These are phyloP conservation scores for Todus mexicanus DNA, from an alignment of 2,797 vertebrate species.

Conservation along the genomic window DNA sequence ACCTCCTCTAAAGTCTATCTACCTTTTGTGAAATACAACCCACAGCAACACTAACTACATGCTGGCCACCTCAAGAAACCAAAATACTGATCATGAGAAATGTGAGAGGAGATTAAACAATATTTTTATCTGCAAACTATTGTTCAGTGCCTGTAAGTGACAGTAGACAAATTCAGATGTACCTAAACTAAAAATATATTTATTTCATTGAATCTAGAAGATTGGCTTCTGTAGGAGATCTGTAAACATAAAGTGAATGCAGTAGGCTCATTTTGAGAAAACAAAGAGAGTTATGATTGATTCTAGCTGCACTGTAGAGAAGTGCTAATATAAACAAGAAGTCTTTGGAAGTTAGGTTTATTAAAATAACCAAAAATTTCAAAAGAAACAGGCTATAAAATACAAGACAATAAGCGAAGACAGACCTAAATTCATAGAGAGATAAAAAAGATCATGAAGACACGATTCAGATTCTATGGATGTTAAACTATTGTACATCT, in stretches of 20 bases:
- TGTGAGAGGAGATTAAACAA: background rate
- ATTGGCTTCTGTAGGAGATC: background rate
- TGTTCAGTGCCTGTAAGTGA: background rate
- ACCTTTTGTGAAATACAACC: background rate
- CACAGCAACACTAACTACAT: background rate
- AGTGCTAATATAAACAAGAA: background rate
- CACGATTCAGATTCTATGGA: background rate
- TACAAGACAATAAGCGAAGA: background rate
- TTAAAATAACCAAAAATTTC: background rate
- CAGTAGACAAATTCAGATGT: background rate
- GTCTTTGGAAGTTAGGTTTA: background rate
- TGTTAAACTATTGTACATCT: background rate
- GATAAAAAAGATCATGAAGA: background rate
- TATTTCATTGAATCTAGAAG: background rate
- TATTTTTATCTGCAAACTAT: background rate
- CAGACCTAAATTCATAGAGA: background rate
- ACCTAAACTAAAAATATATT: background rate
- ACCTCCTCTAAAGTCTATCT: background rate
- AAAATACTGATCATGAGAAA: background rate
- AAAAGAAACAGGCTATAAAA: background rate
- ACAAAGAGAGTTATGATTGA: background rate
- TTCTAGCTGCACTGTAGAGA: background rate
- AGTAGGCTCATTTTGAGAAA: background rate
- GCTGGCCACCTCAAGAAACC: background rate
- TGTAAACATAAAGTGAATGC: background rate